Evolutionary conservation across 1,140 invertebrate genomes (phyloP).

Genomic region (Paralvinella palmiformis): DNA sequence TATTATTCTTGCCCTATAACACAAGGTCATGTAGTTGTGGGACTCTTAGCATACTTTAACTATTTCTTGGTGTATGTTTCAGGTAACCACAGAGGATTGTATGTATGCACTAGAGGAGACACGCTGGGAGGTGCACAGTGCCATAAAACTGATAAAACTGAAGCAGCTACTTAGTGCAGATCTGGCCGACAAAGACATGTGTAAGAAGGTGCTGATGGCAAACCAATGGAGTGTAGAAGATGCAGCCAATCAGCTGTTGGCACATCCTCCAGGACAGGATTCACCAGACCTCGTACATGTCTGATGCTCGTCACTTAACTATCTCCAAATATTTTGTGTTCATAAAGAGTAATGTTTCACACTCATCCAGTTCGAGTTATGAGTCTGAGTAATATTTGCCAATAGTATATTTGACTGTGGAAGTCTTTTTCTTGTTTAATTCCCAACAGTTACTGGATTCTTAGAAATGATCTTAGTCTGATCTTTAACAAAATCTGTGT

Average conservation of each 20-base stretch:
- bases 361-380: too few species aligned
- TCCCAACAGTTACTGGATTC: too few species aligned
- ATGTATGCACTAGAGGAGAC: conserved; percentile 72
- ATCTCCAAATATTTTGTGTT: too few species aligned
- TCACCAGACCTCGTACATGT: conserved; percentile 10
- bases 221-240: conserved; percentile 48
- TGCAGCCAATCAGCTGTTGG: conserved; percentile 48
- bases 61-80: conserved; percentile 24
- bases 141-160: conserved; percentile 76
- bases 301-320: not conserved
- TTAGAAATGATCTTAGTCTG: too few species aligned
- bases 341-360: too few species aligned
- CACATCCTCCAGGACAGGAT: conserved; percentile 2
- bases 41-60: not conserved
- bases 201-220: conserved; percentile 44
- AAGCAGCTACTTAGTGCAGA: conserved; percentile 55
- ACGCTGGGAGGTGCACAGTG: conserved; percentile 81
- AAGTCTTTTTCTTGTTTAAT: too few species aligned
- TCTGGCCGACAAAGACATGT: conserved; percentile 36
- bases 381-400: too few species aligned
- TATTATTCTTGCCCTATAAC: too few species aligned
- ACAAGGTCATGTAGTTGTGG: not conserved
- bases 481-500: too few species aligned
- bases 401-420: too few species aligned
- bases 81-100: conserved; percentile 74